Evolutionary conservation across 1,140 invertebrate species (phyloP), one percentile per base, ranked within the genome.

Genomic region (Pteromalus puparum): DNA sequence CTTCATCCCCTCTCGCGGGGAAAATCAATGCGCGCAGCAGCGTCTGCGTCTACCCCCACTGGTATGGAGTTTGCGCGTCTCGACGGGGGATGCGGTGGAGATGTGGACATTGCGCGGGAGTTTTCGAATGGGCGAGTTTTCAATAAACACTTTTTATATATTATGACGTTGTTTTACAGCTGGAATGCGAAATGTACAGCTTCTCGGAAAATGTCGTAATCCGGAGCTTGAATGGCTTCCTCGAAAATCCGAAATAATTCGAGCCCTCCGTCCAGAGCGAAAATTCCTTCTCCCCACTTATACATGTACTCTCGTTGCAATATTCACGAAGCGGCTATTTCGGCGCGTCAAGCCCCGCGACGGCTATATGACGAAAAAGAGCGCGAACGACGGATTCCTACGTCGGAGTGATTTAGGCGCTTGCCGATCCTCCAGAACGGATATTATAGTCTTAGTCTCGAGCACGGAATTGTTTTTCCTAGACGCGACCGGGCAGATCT

Each of bases 11-110:
- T 34, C 79, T 34, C 10, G 28, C 9, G 73, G 73, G 28, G 26
- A 76, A 76, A 76, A 76, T 76, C 74, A 76, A 76, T 76, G 74
- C 42, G 46, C 74, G 74, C 74, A 78, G 74, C 74, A 2, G 10
- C 34, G 34, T 46, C 34, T 28, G 34, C 76, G n/a, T 61, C 38
- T n/a, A 0, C 34, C 74, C 34, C 38, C 74, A 12, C 68, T 42
- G 68, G 26, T 34, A 34, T 38, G 38, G 30, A 34, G 30, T 72
- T 26, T 70, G 67, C 67, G 67, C 67, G 68, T 2, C 18, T 7
- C 70, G 9, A 18, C 70, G 28, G 13, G 13, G 7, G 26, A n/a
- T n/a, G n/a, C 21, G 24, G 7, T 26, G n/a, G 9, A 15, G n/a
- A 26, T 26, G 30, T 0, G 4, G 30, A 30, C 1, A 34, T 34